A percentile compares a stretch with the other conserved stretches of the same genome.
These are phyloP conservation scores for Apamea crenata DNA, from an alignment of 2,888 invertebrate genomes.

Conservation along the genomic window DNA sequence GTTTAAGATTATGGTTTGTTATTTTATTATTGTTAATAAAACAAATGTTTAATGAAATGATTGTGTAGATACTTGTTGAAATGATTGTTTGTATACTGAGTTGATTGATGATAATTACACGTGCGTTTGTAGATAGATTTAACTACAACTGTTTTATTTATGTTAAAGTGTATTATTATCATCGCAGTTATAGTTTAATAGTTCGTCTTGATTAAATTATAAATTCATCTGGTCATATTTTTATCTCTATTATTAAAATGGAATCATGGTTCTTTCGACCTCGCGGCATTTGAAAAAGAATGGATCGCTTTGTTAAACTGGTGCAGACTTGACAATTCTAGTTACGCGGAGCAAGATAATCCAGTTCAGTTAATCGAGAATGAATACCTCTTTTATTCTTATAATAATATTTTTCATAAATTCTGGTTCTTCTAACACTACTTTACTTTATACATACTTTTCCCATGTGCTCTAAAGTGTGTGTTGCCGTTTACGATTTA, in stretches of 20 bases:
- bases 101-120: conserved; percentile 38
- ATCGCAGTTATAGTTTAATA: conserved; percentile 9
- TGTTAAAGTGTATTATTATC: conserved; percentile 10
- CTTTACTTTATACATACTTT: background rate
- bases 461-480: background rate
- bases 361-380: conserved; percentile 54
- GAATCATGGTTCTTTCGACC: background rate
- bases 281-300: conserved; percentile 10
- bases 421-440: background rate
- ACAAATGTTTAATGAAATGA: background rate
- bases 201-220: conserved; percentile 26
- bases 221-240: background rate
- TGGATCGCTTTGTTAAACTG: conserved; percentile 24
- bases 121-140: background rate
- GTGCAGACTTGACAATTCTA: conserved; percentile 29
- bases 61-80: background rate
- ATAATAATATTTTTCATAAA: background rate
- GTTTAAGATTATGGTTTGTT: conserved; percentile 4
- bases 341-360: conserved; percentile 43
- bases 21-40: conserved; percentile 10
- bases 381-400: conserved; percentile 19
- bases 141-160: conserved; percentile 17
- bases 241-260: conserved; percentile 6
- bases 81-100: background rate
- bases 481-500: background rate